phyloP scores from a whole-genome alignment of 92 coral and sea anemone species.

The Zoanthus sociatus region DNA sequence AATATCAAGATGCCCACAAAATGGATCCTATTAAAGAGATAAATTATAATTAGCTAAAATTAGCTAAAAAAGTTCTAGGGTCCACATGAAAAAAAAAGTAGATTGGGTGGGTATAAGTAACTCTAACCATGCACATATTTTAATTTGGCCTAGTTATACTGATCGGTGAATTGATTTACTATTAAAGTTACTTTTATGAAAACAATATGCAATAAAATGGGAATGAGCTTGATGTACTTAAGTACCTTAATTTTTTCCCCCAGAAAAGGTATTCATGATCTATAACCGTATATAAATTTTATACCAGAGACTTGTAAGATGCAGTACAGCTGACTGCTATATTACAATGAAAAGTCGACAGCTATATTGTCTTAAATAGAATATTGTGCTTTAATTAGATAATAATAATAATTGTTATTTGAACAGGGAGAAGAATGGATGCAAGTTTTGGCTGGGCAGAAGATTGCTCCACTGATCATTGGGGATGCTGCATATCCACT shows the following conservation, averaged over 20 bases:
- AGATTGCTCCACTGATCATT: neutral
- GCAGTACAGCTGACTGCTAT: conserved; percentile 1
- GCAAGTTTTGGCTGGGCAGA: neutral
- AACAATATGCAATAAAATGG: no score
- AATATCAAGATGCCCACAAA: neutral
- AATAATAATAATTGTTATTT: conserved; percentile 13
- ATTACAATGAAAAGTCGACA: neutral
- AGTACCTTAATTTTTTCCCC: no score
- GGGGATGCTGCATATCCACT: conserved; percentile 23
- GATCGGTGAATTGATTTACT: no score
- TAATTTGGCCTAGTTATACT: no score
- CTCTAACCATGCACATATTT: no score
- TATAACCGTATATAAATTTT: neutral
- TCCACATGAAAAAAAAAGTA: neutral
- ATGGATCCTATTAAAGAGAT: neutral
- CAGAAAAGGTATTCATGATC: no score
- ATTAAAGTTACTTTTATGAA: no score
- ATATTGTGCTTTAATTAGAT: conserved; percentile 10
- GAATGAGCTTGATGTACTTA: no score
- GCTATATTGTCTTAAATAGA: neutral
- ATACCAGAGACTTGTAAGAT: neutral
- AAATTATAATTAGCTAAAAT: neutral
- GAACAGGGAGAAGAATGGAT: conserved; percentile 13
- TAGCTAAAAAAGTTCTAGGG: neutral
- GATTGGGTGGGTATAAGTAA: neutral